Evolutionary conservation across 2,113 vertebrate species (phyloP), one percentile per base, ranked within the genome.

Genomic region (Lethenteron reissneri): DNA sequence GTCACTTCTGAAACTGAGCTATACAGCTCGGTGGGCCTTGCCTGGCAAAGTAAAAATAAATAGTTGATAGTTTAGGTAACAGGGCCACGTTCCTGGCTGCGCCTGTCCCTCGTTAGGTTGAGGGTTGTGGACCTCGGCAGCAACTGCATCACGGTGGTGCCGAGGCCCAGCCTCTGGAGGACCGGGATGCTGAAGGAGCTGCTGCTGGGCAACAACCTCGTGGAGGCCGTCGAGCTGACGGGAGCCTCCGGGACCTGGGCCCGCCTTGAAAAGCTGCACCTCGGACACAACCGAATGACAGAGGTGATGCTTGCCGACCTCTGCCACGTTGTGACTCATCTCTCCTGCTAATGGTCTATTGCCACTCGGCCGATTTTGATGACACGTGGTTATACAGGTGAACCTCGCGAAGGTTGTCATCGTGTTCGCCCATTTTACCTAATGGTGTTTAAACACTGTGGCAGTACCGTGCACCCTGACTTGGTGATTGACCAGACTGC

Each of bases 181-280:
- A 90, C 91, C 10, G 74, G 78, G 60, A 97, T 87, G 74, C 82
- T 99, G 71, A 79, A 88, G 71, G 94, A 97, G 77, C 81, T 99
- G 58, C 80, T 94, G 70, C 87, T 99, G 77, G 90, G 83, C 76
- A 78, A 87, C 72, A 99, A 99, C 83, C 76, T 80, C 41, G 94
- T 99, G 75, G 74, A 71, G 1, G 0, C 75, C 56, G 79, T 99
- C 77, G 85, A 96, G 75, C 82, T 99, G 73, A 83, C 81, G 13
- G 85, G 86, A 75, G 85, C 87, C 3, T 78, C 86, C 11, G 76
- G 76, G 76, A 80, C 76, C 0, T 99, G 92, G 94, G 81, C 82
- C 76, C 76, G 89, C 57, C 80, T 99, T 73, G 90, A 95, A 82
- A 97, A 97, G 71, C 81, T 99, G 2, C 86, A 90, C 74, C 82